These are phyloP conservation scores for Oryzias celebensis DNA, from an alignment of 2,113 vertebrate species.

Conservation along the genomic window DNA sequence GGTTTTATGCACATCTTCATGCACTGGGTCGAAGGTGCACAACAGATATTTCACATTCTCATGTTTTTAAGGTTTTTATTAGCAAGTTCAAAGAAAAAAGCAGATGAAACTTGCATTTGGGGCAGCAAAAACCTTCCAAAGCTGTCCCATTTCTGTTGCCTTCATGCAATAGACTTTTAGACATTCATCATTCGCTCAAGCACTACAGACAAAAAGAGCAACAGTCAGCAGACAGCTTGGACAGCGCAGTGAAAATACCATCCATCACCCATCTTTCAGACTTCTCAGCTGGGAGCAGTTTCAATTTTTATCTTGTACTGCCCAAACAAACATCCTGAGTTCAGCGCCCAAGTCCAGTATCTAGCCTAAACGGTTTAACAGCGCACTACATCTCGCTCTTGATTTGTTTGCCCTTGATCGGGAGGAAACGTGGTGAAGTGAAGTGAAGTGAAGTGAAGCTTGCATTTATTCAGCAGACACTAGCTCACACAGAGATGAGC, in stretches of 20 bases:
- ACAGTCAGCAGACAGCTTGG: slow-evolving; percentile 30
- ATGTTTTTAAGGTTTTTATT: too few species aligned
- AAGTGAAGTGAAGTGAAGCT: slow-evolving; percentile 30
- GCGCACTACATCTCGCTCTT: slow-evolving; percentile 26
- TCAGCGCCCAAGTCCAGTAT: slow-evolving; percentile 15
- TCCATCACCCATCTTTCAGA: slow-evolving; percentile 35
- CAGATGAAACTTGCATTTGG: too few species aligned
- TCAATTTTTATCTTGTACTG: slow-evolving; percentile 1
- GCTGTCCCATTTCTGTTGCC: slow-evolving; percentile 31
- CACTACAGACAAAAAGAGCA: slow-evolving; percentile 37
- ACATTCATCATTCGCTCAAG: slow-evolving; percentile 49
- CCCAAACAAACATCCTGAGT: slow-evolving; percentile 29
- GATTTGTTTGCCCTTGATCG: slow-evolving; percentile 43
- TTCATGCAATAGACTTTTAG: slow-evolving; percentile 16
- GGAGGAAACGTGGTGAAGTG: slow-evolving; percentile 17
- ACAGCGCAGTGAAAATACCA: slow-evolving; percentile 32
- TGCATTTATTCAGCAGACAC: slow-evolving; percentile 45
- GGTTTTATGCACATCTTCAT: too few species aligned
- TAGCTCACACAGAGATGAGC: slow-evolving; percentile 25
- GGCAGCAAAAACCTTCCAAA: slow-evolving; percentile 5
- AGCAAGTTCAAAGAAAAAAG: too few species aligned
- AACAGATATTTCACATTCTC: too few species aligned
- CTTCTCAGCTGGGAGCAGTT: background rate
- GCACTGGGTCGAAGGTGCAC: too few species aligned
- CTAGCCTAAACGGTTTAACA: slow-evolving; percentile 17